phyloP scores from a whole-genome alignment of 2,797 vertebrate species.

The Basileuterus tristriatus region DNA sequence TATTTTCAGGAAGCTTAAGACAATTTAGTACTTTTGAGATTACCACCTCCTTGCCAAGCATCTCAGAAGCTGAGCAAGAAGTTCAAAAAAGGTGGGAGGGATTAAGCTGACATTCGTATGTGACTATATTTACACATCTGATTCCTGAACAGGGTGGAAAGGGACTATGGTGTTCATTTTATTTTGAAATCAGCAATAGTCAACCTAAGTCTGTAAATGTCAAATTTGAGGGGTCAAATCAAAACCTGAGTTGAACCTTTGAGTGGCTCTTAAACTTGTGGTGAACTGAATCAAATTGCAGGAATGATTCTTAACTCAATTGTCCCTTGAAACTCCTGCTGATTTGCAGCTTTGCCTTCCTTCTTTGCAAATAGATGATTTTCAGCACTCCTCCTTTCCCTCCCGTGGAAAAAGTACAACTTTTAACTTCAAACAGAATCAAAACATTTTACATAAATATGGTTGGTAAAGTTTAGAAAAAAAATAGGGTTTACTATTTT shows the following conservation, averaged over 20 bases:
- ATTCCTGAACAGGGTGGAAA: background rate
- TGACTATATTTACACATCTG: background rate
- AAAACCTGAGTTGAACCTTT: background rate
- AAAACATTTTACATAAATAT: background rate
- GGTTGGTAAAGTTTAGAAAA: background rate
- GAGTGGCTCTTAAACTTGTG: background rate
- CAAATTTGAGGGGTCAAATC: background rate
- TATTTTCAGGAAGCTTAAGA: background rate
- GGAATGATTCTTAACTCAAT: background rate
- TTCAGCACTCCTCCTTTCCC: background rate
- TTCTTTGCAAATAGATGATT: background rate
- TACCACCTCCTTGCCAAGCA: background rate
- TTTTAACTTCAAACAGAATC: background rate
- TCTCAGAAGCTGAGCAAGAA: background rate
- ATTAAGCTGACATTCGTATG: background rate
- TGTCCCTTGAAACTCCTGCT: background rate
- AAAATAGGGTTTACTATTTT: fast-evolving
- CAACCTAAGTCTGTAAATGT: background rate
- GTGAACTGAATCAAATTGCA: background rate
- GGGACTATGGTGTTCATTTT: background rate
- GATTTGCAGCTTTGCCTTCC: background rate
- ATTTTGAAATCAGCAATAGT: background rate
- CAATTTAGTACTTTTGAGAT: constrained; percentile 27
- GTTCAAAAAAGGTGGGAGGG: background rate
- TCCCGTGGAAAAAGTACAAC: background rate